Evolutionary conservation across 2,113 vertebrate genomes (phyloP).

Genomic region (Centropus unirufus): DNA sequence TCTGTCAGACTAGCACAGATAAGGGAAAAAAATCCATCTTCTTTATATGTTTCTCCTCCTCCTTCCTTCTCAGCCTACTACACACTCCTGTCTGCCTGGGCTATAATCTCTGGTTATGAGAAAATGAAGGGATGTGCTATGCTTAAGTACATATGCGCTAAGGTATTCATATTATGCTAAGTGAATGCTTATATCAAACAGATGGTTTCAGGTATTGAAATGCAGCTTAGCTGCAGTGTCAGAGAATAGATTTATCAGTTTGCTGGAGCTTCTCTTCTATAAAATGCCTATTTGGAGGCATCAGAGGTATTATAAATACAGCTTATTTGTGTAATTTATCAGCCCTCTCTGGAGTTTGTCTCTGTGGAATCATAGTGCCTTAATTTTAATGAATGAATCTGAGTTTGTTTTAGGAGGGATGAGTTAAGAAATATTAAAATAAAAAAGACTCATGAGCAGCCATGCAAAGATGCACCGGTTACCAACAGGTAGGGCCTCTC

Average conservation of each 20-base stretch:
- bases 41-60: slow-evolving; percentile 16
- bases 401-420: slow-evolving; percentile 66
- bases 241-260: slow-evolving; percentile 50
- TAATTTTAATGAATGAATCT: slow-evolving; percentile 68
- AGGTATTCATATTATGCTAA: slow-evolving; percentile 35
- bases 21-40: slow-evolving; percentile 4
- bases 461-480: neutral
- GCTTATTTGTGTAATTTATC: slow-evolving; percentile 69
- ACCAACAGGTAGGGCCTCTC: neutral
- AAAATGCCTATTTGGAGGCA: slow-evolving; percentile 53
- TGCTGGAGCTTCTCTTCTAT: slow-evolving; percentile 46
- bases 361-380: slow-evolving; percentile 54
- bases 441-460: neutral
- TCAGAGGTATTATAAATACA: slow-evolving; percentile 68
- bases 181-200: slow-evolving; percentile 27
- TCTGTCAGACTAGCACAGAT: neutral
- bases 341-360: slow-evolving; percentile 32
- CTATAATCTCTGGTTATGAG: slow-evolving; percentile 21
- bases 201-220: slow-evolving; percentile 44
- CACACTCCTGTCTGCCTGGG: neutral
- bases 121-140: neutral
- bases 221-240: slow-evolving; percentile 40
- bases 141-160: neutral
- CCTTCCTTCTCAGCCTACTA: neutral
- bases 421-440: slow-evolving; percentile 63